phyloP scores from a whole-genome alignment of 2,888 invertebrate genomes.

The Clostera curtula region DNA sequence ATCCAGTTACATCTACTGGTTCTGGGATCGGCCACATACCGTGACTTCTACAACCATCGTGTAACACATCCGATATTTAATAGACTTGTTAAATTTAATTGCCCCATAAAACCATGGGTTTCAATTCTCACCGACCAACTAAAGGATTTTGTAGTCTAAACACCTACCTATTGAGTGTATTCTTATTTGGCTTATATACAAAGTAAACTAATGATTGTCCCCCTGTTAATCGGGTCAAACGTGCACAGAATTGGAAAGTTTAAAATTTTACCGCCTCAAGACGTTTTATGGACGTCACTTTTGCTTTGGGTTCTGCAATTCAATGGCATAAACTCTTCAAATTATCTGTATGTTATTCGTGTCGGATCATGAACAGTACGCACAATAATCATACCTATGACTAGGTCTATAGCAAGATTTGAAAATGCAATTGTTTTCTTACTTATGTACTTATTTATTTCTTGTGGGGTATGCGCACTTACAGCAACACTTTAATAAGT shows the following conservation, averaged over 20 bases:
- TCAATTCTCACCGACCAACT: conserved; percentile 6
- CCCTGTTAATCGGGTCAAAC: conserved; percentile 38
- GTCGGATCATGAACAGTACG: no score
- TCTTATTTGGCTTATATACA: conserved; percentile 12
- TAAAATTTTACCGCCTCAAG: conserved; percentile 21
- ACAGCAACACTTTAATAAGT: no score
- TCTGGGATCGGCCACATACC: no score
- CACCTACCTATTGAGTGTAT: not conserved
- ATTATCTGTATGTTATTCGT: not conserved
- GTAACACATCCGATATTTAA: conserved; percentile 26
- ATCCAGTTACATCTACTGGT: no score
- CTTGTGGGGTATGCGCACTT: no score
- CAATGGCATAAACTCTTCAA: conserved; percentile 1
- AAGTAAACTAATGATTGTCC: conserved; percentile 30
- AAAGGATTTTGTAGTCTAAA: conserved; percentile 8
- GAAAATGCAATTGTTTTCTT: no score
- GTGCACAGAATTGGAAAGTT: conserved; percentile 24
- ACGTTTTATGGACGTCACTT: conserved; percentile 17
- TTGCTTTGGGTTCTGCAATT: conserved; percentile 17
- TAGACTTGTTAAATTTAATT: conserved; percentile 36
- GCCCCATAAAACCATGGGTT: conserved; percentile 28
- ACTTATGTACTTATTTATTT: no score
- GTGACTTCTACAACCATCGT: conserved; percentile 10
- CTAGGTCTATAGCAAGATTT: no score
- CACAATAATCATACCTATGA: no score